Conservation (phyloP, 2,797 vertebrate genomes). For the Vultur gryphus region DNA sequence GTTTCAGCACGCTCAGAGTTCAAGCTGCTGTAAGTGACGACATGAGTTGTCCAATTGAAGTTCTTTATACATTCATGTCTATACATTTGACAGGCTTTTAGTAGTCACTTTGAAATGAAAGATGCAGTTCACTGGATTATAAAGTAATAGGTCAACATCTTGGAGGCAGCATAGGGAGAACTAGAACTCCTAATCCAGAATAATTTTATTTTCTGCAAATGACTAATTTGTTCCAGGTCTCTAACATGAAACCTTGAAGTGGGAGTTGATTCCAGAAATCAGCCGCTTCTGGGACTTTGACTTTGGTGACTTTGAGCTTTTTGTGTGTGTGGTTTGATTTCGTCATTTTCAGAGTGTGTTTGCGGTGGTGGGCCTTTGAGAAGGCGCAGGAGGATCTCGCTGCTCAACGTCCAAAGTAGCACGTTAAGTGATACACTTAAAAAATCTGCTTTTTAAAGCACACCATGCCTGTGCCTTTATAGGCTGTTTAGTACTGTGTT, state of each 20-base stretch:
- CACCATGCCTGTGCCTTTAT: not conserved
- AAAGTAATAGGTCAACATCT: not conserved
- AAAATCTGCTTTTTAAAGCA: not conserved
- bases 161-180: not conserved
- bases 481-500: not conserved
- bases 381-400: not conserved
- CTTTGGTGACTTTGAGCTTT: not conserved
- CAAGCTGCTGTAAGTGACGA: not conserved
- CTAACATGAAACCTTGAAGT: not conserved
- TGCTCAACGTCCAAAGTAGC: not conserved
- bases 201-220: not conserved
- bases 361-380: not conserved
- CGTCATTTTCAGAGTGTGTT: not conserved
- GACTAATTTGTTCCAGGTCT: not conserved
- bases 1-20: not conserved
- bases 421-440: not conserved
- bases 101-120: not conserved
- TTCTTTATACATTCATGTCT: not conserved
- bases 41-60: not conserved
- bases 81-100: not conserved
- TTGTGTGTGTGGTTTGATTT: not conserved
- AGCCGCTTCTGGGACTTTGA: not conserved
- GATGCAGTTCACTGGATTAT: not conserved
- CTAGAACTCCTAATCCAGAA: not conserved
- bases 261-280: not conserved